Base-by-base conservation (phyloP, 2,113 vertebrate species). In the Poeciliopsis retropinna region DNA sequence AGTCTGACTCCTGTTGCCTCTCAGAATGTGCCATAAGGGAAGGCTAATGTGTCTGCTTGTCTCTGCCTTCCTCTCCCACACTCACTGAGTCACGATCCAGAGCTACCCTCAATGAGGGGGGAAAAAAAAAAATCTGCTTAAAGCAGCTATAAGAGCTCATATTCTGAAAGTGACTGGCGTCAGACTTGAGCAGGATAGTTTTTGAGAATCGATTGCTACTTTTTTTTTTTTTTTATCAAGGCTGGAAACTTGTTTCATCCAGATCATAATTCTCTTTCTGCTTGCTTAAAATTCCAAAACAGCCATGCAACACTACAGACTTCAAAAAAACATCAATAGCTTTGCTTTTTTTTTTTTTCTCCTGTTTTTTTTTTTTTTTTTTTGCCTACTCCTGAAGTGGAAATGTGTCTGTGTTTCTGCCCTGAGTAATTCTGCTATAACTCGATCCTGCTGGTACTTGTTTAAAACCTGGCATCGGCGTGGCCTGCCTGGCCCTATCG, bases 391-490 rank as follows among this genome's bases (percentile, higher is more conserved):
- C 85, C 72, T 73, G 85, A 74, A 82, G 79, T 88, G 65, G 79
- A 87, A 86, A 79, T 73, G 75, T 81, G 76, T 81, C 84, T 86
- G 84, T 78, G 79, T 76, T 64, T 75, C 73, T 75, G 72, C 84
- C 72, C 81, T 68, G 44, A 72, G 76, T 87, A 76, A 91, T 84
- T 90, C 81, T 68, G 80, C 87, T 84, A 85, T 82, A 90, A 91
- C 84, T 84, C 60, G 69, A 89, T 89, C 89, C 81, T 88, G 90
- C 89, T 90, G 88, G 80, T 89, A 80, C 86, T 89, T 89, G 91
- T 92, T 90, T 90, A 85, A 91, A 88, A 85, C 84, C 81, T 86
- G 91, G 86, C 90, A 90, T 91, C 81, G 78, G 87, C 81, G 70
- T 71, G 75, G 76, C 71, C 79, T 80, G 83, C 78, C 80, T 80